Percentiles rank a stretch among this genome's conserved stretches.
Evolutionary conservation across 2,113 vertebrate species (phyloP).

Genomic region (Phylloscopus whistleri): DNA sequence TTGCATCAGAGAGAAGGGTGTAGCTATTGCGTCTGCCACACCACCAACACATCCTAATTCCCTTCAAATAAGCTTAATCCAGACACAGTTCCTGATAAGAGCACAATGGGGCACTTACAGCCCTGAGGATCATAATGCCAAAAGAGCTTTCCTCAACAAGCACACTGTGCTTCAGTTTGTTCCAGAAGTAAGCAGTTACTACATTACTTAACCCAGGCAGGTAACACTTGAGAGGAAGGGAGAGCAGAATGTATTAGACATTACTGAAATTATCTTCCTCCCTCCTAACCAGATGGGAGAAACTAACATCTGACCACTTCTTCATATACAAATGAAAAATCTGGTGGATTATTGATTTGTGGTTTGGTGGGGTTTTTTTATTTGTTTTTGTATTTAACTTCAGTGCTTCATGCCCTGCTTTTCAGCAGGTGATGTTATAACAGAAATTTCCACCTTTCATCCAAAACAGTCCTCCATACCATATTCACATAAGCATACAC

Average conservation of each 20-base stretch:
- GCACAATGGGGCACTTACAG: not conserved
- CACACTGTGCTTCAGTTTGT: not conserved
- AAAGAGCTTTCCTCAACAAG: not conserved
- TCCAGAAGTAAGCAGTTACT: not conserved
- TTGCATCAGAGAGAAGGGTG: conserved; percentile 5
- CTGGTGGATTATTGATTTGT: not conserved
- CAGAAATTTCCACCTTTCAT: not conserved
- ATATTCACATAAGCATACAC: not conserved
- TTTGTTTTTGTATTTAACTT: not conserved
- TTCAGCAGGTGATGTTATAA: not conserved
- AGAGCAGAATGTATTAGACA: not conserved
- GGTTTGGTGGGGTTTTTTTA: no score
- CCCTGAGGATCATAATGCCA: not conserved
- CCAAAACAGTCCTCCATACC: not conserved
- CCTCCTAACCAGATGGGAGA: not conserved
- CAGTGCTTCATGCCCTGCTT: not conserved
- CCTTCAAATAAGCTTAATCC: not conserved
- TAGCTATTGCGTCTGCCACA: not conserved
- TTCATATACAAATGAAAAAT: not conserved
- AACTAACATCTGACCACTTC: not conserved
- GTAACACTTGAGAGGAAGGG: not conserved
- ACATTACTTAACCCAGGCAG: not conserved
- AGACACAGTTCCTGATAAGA: not conserved
- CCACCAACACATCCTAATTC: not conserved
- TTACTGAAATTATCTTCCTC: not conserved